These are phyloP conservation scores for Aquatica leii DNA, from an alignment of 2,888 invertebrate genomes.

Conservation along the genomic window DNA sequence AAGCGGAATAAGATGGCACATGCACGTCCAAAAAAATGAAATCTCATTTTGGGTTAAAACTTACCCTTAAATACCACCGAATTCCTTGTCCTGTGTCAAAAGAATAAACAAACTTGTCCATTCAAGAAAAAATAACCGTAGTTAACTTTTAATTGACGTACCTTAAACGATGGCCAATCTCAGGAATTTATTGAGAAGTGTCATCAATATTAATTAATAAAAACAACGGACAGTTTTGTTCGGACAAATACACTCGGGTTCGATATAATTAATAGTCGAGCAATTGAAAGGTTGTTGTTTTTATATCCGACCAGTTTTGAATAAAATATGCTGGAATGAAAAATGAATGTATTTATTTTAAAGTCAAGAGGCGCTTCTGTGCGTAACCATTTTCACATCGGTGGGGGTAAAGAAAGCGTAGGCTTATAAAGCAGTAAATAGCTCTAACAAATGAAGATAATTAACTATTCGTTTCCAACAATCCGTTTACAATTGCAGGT, in stretches of 20 bases:
- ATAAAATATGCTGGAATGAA: slow-evolving; percentile 14
- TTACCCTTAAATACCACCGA: slow-evolving; percentile 54
- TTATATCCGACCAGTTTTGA: slow-evolving; percentile 10
- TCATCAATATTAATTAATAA: slow-evolving; percentile 59
- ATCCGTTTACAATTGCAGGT: slow-evolving; percentile 36
- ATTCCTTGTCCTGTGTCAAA: slow-evolving; percentile 56
- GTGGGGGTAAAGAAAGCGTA: slow-evolving; percentile 19
- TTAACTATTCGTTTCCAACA: slow-evolving; percentile 34
- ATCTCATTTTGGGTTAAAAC: slow-evolving; percentile 48
- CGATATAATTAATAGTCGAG: slow-evolving; percentile 22
- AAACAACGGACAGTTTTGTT: slow-evolving; percentile 33
- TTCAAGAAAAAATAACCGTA: slow-evolving; percentile 50
- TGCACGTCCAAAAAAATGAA: slow-evolving; percentile 32
- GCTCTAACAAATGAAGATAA: slow-evolving; percentile 36
- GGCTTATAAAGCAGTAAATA: slow-evolving; percentile 32
- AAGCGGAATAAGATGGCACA: slow-evolving; percentile 23
- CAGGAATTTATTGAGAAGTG: slow-evolving; percentile 55
- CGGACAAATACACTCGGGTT: slow-evolving; percentile 23
- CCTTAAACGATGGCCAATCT: slow-evolving; percentile 52
- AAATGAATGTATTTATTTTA: slow-evolving; percentile 26
- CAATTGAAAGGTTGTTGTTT: slow-evolving; percentile 21
- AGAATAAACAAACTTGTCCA: slow-evolving; percentile 59
- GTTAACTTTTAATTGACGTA: slow-evolving; percentile 59
- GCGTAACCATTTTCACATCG: slow-evolving; percentile 20
- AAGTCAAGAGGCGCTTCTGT: slow-evolving; percentile 16